Evolutionary conservation across 1,140 invertebrate species (phyloP), one percentile per base, ranked within the genome.

Genomic region (Drosophila littoralis): DNA sequence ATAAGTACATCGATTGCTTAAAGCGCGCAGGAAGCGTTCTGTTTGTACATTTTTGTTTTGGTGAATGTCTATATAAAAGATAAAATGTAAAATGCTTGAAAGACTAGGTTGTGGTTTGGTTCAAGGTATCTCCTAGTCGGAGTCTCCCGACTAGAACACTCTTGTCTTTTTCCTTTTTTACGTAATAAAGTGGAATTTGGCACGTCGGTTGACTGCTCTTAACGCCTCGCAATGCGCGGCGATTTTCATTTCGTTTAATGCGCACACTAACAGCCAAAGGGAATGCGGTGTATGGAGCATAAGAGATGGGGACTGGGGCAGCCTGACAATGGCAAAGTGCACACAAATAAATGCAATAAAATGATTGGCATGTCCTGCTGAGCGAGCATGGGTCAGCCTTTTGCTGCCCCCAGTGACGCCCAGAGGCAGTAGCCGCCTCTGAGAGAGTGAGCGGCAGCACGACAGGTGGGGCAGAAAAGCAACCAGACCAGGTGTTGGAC

Each of bases 301-400:
- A 43, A 43, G 17, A 12, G 42, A 7, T 17, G 40, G 28, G 50
- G 17, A 4, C 2, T 28, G 33, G n/a, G 7, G 28, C 43, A 32
- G 33, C 65, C 83, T 77, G 79, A 88, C 83, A 88, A 89, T 88
- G 83, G 68, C 69, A 80, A 89, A 88, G 84, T 88, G 79, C 83
- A 88, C 79, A 88, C 75, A 88, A 89, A 88, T 88, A 89, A 88
- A 83, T 83, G 84, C 83, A 88, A 88, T 88, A 84, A 88, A 88
- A 88, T 88, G 83, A 88, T 88, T 88, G 83, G 83, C 83, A 88
- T 88, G 77, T 77, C 73, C 78, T 71, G 77, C 64, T 64, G 78
- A 64, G 81, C 64, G 57, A 60, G 40, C 17, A 46, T 59, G 67
- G 64, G 58, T 46, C 65, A 68, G 51, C 28, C 71, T 65, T 67